Base-by-base conservation (phyloP, 2,888 invertebrate species). In the Cecidostiba fungosa region DNA sequence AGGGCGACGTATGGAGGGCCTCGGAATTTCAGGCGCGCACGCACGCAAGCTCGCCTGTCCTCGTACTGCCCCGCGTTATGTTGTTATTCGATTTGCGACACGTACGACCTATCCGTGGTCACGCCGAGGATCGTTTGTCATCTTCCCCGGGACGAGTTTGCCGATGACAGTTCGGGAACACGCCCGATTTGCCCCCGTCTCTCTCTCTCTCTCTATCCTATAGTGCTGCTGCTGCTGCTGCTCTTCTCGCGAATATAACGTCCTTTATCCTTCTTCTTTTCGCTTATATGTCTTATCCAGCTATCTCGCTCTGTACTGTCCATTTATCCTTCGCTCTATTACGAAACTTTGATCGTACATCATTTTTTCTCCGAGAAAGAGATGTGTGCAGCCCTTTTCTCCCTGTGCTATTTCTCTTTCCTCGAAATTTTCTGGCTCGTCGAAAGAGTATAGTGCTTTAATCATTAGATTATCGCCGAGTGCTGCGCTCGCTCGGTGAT, bases 111-210 rank as follows among this genome's bases (percentile, higher is more conserved):
- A n/a, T 80, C 50, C 85, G 78, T 81, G 82, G 84, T 85, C 82
- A 80, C 85, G 78, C 81, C 79, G 77, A 26, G 66, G 84, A 84
- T 87, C 88, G 85, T 89, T 87, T 87, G 86, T 87, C 86, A 77
- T 87, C 81, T 74, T 85, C 83, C 59, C 81, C 76, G 72, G 43
- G 85, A 76, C 84, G 82, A 79, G 87, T 80, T 87, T 87, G 84
- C 77, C 84, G 82, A 82, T 84, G 86, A 84, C 84, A 87, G 87
- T 43, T 79, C 39, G 73, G 77, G 84, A 85, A 82, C 82, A 79
- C 84, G 79, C 81, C 72, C 82, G 76, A 85, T 84, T 83, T 77
- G 69, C 43, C 4, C 16, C 74, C 66, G 66, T 23, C 36, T n/a
- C 72, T 36, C 10, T 10, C 70, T 10, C 19, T 5, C 23, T 8